phyloP scores from a whole-genome alignment of 1,140 invertebrate species.

The Pararge aegeria region DNA sequence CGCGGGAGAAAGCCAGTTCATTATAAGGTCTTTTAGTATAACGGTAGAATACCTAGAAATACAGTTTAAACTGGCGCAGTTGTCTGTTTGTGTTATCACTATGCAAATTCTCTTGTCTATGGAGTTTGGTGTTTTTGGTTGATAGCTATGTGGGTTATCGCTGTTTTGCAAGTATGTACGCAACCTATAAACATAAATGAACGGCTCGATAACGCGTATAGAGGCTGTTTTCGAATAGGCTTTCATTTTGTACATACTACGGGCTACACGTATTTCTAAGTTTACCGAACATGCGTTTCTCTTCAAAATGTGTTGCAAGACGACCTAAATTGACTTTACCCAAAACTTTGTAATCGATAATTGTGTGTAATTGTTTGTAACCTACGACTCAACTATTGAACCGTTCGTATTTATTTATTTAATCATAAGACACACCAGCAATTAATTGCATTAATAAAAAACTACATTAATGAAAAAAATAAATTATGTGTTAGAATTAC shows the following conservation, averaged over 20 bases:
- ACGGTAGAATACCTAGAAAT: no score
- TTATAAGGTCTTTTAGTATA: no score
- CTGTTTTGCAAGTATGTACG: slow-evolving; percentile 14
- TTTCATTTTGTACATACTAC: not conserved
- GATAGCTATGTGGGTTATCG: slow-evolving; percentile 61
- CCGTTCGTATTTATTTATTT: no score
- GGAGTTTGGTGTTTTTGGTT: slow-evolving; percentile 50
- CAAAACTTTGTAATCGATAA: no score
- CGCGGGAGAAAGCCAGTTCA: no score
- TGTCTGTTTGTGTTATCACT: slow-evolving; percentile 20
- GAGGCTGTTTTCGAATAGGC: not conserved
- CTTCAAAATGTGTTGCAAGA: not conserved
- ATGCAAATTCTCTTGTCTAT: slow-evolving; percentile 49
- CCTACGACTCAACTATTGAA: no score
- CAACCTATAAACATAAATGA: slow-evolving; percentile 6
- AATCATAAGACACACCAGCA: no score
- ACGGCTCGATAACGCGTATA: not conserved
- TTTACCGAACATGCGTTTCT: not conserved
- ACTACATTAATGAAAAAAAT: no score
- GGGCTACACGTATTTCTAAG: not conserved
- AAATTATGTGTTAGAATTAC: no score
- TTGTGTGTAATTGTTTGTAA: no score
- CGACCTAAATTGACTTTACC: no score
- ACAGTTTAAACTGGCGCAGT: not conserved
- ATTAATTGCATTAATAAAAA: no score